These are phyloP conservation scores for Macrotrachela quadricornifera DNA, from an alignment of 1,140 invertebrate species.

Conservation along the genomic window DNA sequence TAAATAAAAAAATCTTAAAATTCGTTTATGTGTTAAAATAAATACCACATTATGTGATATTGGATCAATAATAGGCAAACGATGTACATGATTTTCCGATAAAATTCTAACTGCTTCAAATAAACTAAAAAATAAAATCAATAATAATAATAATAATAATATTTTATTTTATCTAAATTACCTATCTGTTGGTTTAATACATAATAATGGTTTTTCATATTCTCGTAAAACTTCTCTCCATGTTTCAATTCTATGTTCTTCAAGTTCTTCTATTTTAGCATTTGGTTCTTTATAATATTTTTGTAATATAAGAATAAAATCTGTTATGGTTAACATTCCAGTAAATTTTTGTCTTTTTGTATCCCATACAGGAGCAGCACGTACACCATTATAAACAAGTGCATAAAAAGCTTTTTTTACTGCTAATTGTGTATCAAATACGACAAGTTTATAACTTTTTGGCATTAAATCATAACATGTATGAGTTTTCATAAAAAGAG, in stretches of 20 bases:
- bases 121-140: slow-evolving; percentile 27
- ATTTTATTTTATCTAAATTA: not conserved
- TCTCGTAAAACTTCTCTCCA: slow-evolving; percentile 26
- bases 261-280: slow-evolving; percentile 57
- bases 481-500: slow-evolving; percentile 75
- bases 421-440: slow-evolving; percentile 84
- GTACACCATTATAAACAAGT: slow-evolving; percentile 90
- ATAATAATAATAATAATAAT: too few relatives aligned
- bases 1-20: slow-evolving; percentile 87
- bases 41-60: slow-evolving; percentile 87
- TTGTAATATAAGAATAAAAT: slow-evolving; percentile 94
- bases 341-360: slow-evolving; percentile 63
- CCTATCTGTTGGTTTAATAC: slow-evolving; percentile 20
- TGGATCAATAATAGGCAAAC: slow-evolving; percentile 80
- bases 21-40: slow-evolving; percentile 93
- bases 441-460: slow-evolving; percentile 89
- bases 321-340: slow-evolving; percentile 95
- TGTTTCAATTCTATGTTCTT: slow-evolving; percentile 58
- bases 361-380: slow-evolving; percentile 96
- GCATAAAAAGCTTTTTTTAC: slow-evolving; percentile 97
- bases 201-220: slow-evolving; percentile 21
- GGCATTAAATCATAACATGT: slow-evolving; percentile 98
- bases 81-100: slow-evolving; percentile 76
- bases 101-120: slow-evolving; percentile 77
- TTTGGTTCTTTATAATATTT: slow-evolving; percentile 74